These are phyloP conservation scores for Psephotus haematonotus DNA, from an alignment of 2,113 vertebrate genomes.

Conservation along the genomic window DNA sequence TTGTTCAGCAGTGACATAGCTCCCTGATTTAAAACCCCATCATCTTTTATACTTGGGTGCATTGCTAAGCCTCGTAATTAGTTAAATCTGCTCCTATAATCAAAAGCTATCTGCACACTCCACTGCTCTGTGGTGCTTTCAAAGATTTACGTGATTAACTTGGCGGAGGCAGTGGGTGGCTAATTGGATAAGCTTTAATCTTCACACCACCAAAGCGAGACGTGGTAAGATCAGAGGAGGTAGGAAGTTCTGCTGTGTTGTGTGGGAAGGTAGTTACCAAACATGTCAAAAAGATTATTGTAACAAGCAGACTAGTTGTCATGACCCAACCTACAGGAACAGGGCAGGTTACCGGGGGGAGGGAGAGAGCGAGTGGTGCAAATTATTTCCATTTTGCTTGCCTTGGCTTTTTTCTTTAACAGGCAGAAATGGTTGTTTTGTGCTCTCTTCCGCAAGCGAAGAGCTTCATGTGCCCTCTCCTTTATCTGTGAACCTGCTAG, in stretches of 20 bases:
- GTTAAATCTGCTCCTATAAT: constrained; percentile 80
- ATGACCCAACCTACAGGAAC: background rate
- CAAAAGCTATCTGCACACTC: constrained; percentile 70
- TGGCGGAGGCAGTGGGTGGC: constrained; percentile 77
- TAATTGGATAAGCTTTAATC: constrained; percentile 95
- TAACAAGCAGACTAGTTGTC: constrained; percentile 46
- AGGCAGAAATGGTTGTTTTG: background rate
- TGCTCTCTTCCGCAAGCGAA: background rate
- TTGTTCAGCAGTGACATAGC: constrained; percentile 69
- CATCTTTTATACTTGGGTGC: constrained; percentile 73
- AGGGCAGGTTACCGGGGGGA: background rate
- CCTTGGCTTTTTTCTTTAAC: background rate
- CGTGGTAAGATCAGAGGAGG: constrained; percentile 59
- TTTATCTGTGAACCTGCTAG: background rate
- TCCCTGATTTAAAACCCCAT: constrained; percentile 71
- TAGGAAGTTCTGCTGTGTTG: constrained; percentile 76
- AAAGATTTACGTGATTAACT: constrained; percentile 82
- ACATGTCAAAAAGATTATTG: constrained; percentile 81
- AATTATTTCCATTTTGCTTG: constrained; percentile 38
- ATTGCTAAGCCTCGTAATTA: constrained; percentile 82
- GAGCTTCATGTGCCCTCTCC: background rate
- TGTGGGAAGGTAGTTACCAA: constrained; percentile 76
- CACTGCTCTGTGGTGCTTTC: constrained; percentile 73
- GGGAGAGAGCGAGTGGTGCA: background rate
- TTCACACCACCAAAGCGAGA: constrained; percentile 80